Base-by-base conservation (phyloP, 2,888 invertebrate genomes). In the Phyllotreta cruciferae region DNA sequence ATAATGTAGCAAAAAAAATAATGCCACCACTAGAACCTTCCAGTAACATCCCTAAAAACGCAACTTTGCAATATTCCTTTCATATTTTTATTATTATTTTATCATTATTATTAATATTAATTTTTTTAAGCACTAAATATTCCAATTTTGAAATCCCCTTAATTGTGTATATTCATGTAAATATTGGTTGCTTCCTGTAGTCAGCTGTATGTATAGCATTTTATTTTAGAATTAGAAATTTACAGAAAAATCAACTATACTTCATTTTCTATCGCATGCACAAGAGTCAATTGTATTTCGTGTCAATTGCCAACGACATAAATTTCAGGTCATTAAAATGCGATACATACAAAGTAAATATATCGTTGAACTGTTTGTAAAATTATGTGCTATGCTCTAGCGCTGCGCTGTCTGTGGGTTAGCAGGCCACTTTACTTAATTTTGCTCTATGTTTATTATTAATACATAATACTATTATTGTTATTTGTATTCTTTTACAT, bases 161-260 rank as follows among this genome's bases (percentile, higher is more conserved):
- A 73, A 54, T 74, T 77, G 74, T 78, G 76, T 79, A 24, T 4
- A 78, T 80, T 80, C 78, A 78, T 81, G 81, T 81, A 81, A 71
- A 80, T 80, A 80, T 76, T 78, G 77, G 74, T 77, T 79, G 75
- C 79, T 76, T 78, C 80, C 77, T 77, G 80, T 81, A 81, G 80
- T 77, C 82, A 81, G 81, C 78, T 80, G 79, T 82, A 82, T 82
- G 80, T 79, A 82, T 82, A 82, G 82, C 81, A 82, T 80, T 76
- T 80, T 81, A 71, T 62, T 79, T 79, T 81, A 82, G 82, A 79
- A 74, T 77, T 81, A 79, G 79, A 78, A 47, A 74, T 74, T 78
- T 78, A 78, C 75, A 80, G 77, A 78, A 79, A 72, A 77, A 70
- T 78, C 69, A 62, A 77, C 73, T 77, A 75, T 76, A 78, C 74